These are phyloP conservation scores for Lithophane socia DNA, from an alignment of 2,888 invertebrate species.

Conservation along the genomic window DNA sequence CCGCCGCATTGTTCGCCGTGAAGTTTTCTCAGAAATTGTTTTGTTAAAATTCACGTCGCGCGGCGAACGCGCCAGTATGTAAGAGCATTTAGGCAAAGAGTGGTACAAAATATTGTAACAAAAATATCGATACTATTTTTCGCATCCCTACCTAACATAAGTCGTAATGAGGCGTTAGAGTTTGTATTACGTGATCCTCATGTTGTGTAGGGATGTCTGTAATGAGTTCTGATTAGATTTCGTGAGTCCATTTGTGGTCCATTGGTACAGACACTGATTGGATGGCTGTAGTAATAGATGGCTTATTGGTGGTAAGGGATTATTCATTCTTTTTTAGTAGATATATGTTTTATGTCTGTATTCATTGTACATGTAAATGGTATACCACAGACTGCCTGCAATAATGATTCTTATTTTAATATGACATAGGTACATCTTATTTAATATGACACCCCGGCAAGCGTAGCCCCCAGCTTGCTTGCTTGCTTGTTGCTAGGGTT, in stretches of 20 bases:
- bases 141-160: constrained; percentile 7
- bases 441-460: no score
- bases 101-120: no score
- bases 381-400: no score
- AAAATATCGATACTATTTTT: background rate
- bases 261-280: constrained; percentile 31
- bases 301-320: constrained; percentile 6
- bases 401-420: no score
- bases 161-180: constrained; percentile 24
- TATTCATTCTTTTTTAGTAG: background rate
- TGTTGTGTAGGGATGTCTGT: constrained; percentile 6
- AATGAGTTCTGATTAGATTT: constrained; percentile 46
- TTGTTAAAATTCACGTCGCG: no score
- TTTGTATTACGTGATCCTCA: constrained; percentile 44
- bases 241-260: constrained; percentile 3
- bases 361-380: background rate
- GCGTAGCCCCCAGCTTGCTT: no score
- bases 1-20: no score
- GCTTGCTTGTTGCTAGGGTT: no score
- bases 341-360: background rate
- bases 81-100: no score
- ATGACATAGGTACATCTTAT: no score
- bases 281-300: background rate
- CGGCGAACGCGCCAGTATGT: no score
- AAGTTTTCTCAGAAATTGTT: no score